phyloP scores from a whole-genome alignment of 2,113 vertebrate species.

The Heterochromis multidens region DNA sequence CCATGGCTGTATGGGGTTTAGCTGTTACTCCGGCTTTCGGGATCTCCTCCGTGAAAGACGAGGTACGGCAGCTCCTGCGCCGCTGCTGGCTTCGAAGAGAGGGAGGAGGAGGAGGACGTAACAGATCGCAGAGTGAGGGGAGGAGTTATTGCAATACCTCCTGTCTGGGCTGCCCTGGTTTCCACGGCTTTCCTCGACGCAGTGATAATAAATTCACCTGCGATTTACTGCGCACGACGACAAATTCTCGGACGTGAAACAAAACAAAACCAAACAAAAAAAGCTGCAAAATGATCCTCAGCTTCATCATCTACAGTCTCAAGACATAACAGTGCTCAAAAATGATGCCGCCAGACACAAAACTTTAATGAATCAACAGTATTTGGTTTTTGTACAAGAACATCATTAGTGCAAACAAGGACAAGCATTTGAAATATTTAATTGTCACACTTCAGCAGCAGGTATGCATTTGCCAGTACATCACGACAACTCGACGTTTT shows the following conservation, averaged over 20 bases:
- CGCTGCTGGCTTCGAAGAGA: slow-evolving; percentile 31
- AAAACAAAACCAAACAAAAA: no score
- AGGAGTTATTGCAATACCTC: slow-evolving; percentile 34
- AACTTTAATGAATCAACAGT: slow-evolving; percentile 62
- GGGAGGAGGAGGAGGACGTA: slow-evolving; percentile 35
- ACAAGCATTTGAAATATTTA: slow-evolving; percentile 47
- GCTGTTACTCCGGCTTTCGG: slow-evolving; percentile 66
- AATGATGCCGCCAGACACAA: slow-evolving; percentile 30
- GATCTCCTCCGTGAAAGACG: slow-evolving; percentile 71
- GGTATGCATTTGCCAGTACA: slow-evolving; percentile 45
- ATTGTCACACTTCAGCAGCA: slow-evolving; percentile 38
- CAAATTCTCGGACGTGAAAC: not conserved
- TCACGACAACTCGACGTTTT: slow-evolving; percentile 39
- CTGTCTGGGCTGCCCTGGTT: slow-evolving; percentile 43
- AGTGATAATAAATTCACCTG: slow-evolving; percentile 4
- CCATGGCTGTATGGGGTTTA: slow-evolving; percentile 80
- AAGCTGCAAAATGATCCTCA: not conserved
- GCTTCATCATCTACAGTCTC: not conserved
- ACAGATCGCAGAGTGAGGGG: slow-evolving; percentile 52
- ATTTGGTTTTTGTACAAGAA: slow-evolving; percentile 60
- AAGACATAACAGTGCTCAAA: not conserved
- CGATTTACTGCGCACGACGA: not conserved
- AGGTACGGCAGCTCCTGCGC: slow-evolving; percentile 61
- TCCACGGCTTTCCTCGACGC: slow-evolving; percentile 22
- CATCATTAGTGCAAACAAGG: slow-evolving; percentile 65